Percentiles rank a stretch among this genome's conserved stretches.
phyloP scores from a whole-genome alignment of 2,888 invertebrate genomes.

The Macaria notata region DNA sequence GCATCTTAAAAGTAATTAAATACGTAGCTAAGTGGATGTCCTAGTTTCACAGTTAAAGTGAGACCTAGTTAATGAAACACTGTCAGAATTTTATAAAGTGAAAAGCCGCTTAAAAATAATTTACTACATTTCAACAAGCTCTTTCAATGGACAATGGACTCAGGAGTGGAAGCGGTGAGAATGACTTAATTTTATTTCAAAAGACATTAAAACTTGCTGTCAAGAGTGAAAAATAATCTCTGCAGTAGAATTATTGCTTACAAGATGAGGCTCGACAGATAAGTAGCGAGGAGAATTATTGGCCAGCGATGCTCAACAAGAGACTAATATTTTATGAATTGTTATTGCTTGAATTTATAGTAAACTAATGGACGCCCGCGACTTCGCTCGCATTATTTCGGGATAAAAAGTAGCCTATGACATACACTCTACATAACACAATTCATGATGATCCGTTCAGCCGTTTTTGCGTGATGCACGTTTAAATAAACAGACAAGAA shows the following conservation, averaged over 20 bases:
- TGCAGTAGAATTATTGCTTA: constrained; percentile 71
- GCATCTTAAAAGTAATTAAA: too few species aligned
- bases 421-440: too few species aligned
- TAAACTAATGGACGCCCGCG: too few species aligned
- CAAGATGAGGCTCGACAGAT: constrained; percentile 71
- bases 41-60: not conserved
- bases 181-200: constrained; percentile 71
- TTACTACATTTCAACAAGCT: constrained; percentile 35
- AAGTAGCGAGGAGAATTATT: constrained; percentile 56
- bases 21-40: too few species aligned
- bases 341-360: too few species aligned
- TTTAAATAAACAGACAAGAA: too few species aligned
- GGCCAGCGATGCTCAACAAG: constrained; percentile 25
- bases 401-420: too few species aligned
- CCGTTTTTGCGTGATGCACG: too few species aligned
- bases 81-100: constrained; percentile 23
- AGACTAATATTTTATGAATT: constrained; percentile 18
- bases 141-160: constrained; percentile 44
- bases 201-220: constrained; percentile 78
- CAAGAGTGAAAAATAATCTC: constrained; percentile 77
- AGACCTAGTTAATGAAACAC: constrained; percentile 22
- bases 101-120: constrained; percentile 29
- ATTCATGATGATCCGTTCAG: too few species aligned
- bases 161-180: constrained; percentile 50
- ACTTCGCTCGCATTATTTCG: too few species aligned